Evolutionary conservation across 2,888 invertebrate genomes (phyloP).

Genomic region (Heliconius charithonia): DNA sequence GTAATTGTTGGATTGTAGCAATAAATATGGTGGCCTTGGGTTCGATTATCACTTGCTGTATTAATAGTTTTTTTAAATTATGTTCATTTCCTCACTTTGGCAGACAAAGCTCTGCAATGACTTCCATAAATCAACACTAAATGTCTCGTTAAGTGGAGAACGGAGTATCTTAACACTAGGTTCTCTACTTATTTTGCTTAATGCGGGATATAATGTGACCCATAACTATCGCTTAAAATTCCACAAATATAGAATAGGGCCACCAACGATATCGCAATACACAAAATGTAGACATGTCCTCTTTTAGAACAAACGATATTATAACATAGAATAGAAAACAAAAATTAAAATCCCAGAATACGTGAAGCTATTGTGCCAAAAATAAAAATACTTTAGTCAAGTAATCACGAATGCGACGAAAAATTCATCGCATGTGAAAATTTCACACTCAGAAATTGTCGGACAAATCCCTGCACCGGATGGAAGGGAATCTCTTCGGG

Average conservation of each 20-base stretch:
- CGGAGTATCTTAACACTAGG: neutral
- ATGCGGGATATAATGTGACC: too few species aligned
- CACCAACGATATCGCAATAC: neutral
- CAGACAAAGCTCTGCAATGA: too few species aligned
- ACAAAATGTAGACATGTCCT: neutral
- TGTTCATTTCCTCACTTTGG: too few species aligned
- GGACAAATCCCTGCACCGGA: conserved; percentile 16
- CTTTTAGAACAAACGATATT: neutral
- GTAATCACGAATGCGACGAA: conserved; percentile 23
- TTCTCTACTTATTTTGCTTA: neutral
- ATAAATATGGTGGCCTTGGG: too few species aligned
- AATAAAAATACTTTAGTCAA: conserved; percentile 24
- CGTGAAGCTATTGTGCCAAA: conserved; percentile 16
- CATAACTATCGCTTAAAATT: too few species aligned
- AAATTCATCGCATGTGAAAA: conserved; percentile 24
- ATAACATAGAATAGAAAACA: conserved; percentile 5
- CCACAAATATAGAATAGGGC: too few species aligned
- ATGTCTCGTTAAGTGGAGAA: neutral
- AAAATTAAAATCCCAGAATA: conserved; percentile 1
- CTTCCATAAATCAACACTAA: too few species aligned
- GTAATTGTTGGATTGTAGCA: neutral
- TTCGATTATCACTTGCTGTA: too few species aligned
- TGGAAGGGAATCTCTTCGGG: conserved; percentile 12
- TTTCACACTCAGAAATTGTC: conserved; percentile 17
- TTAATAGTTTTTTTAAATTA: too few species aligned